Conservation (phyloP, 2,797 vertebrate species). For the Sebastolobus altivelis region DNA sequence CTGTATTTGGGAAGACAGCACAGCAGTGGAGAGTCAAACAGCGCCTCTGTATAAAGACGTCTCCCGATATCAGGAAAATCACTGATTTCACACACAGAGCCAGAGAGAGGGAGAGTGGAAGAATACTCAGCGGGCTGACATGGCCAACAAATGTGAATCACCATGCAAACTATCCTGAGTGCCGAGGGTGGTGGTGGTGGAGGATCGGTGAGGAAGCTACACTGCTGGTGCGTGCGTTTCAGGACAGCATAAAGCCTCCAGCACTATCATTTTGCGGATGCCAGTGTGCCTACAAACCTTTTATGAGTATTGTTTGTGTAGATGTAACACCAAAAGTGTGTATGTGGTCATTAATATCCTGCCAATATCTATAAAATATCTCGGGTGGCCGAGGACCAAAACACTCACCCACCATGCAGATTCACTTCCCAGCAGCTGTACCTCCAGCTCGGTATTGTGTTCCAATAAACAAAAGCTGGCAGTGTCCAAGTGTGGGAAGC, state of each 20-base stretch:
- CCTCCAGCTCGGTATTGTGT: constrained; percentile 4
- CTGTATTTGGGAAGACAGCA: constrained; percentile 46
- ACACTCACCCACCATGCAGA: neutral
- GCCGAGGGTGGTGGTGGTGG: constrained; percentile 2
- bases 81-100: constrained; percentile 36
- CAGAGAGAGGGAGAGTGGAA: constrained; percentile 17
- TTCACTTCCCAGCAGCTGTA: constrained; percentile 27
- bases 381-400: constrained; percentile 9
- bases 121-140: constrained; percentile 40
- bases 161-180: constrained; percentile 30
- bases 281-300: constrained; percentile 11
- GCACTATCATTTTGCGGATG: constrained; percentile 8
- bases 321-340: neutral
- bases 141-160: constrained; percentile 53
- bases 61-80: constrained; percentile 43
- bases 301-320: neutral
- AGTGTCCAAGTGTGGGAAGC: constrained; percentile 7
- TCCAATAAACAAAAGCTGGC: constrained; percentile 32
- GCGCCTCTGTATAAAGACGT: constrained; percentile 43
- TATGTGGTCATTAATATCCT: constrained; percentile 8
- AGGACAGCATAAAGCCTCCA: constrained; percentile 17
- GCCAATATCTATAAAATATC: constrained; percentile 17
- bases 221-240: constrained; percentile 6
- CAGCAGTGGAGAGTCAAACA: constrained; percentile 51
- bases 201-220: constrained; percentile 13